These are phyloP conservation scores for Actinia equina DNA, from an alignment of 64 coral and sea anemone genomes.

Conservation along the genomic window DNA sequence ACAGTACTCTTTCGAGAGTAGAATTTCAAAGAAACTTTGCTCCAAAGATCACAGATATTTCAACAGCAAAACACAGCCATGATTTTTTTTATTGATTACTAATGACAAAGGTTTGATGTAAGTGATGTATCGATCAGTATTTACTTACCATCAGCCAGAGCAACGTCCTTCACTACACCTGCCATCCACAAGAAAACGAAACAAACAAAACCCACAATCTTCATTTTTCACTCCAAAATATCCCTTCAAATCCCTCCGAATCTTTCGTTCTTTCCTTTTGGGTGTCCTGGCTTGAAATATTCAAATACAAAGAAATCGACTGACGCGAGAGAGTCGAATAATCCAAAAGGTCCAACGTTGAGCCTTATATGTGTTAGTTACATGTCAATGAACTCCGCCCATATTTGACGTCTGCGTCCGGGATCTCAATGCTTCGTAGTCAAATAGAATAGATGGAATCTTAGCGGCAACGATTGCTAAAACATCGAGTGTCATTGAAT, in stretches of 20 bases:
- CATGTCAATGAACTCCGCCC: neutral
- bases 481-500: neutral
- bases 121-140: too few relatives aligned
- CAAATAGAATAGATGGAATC: neutral
- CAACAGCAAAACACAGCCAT: too few relatives aligned
- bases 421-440: neutral
- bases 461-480: neutral
- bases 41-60: too few relatives aligned
- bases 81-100: too few relatives aligned
- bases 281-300: neutral
- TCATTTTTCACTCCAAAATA: neutral
- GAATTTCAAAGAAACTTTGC: too few relatives aligned
- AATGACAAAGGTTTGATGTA: too few relatives aligned
- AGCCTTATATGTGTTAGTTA: neutral
- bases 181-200: neutral
- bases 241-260: neutral
- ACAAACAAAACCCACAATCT: neutral
- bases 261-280: neutral
- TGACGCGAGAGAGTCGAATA: neutral
- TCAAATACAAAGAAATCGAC: neutral
- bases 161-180: too few relatives aligned
- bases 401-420: neutral
- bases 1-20: too few relatives aligned
- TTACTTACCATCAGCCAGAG: neutral
- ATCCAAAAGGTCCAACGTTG: neutral